These are phyloP conservation scores for Rhopalosiphum maidis DNA, from an alignment of 1,140 invertebrate genomes.

Conservation along the genomic window DNA sequence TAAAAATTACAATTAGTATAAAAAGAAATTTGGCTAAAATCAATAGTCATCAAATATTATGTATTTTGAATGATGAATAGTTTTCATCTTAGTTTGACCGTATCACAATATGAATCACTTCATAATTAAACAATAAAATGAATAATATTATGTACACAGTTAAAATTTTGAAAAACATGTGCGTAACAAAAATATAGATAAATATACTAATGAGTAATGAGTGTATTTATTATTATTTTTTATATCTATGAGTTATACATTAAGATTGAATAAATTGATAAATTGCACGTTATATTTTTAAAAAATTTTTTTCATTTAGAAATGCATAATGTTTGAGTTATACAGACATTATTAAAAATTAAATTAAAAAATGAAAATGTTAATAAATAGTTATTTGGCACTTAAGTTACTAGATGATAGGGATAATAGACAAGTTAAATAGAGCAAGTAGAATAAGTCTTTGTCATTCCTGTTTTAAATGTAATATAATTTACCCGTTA, in stretches of 20 bases:
- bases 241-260: neutral
- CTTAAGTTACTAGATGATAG: conserved; percentile 42
- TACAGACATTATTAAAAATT: neutral
- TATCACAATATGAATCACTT: conserved; percentile 46
- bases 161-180: conserved; percentile 19
- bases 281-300: neutral
- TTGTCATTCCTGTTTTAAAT: conserved; percentile 43
- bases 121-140: neutral
- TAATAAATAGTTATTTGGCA: conserved; percentile 35
- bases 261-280: conserved; percentile 17
- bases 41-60: neutral
- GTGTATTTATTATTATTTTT: neutral
- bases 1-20: neutral
- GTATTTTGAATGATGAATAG: neutral
- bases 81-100: neutral
- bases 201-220: neutral
- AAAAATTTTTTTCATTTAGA: neutral
- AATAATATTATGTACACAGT: conserved; percentile 19
- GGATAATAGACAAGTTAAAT: conserved; percentile 26
- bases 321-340: neutral
- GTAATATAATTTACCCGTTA: conserved; percentile 27
- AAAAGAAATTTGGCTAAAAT: conserved; percentile 24
- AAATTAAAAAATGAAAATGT: neutral
- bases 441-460: conserved; percentile 43
- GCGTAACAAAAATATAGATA: conserved; percentile 30